Conservation (phyloP, 2,113 vertebrate species). For the Brachionichthys hirsutus region DNA sequence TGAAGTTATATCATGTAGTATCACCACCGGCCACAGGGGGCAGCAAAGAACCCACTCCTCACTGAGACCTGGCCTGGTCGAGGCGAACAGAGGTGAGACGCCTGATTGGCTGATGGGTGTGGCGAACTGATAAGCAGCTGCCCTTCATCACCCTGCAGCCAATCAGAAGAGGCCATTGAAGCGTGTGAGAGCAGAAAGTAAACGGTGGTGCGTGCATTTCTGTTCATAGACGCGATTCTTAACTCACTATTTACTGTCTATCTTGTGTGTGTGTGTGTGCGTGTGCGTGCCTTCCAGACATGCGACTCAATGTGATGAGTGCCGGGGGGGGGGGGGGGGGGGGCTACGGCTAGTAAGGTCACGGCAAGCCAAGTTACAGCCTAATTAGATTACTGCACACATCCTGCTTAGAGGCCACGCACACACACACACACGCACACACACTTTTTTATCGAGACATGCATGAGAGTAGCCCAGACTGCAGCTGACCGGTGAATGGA, state of each 20-base stretch:
- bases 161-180: too few species aligned
- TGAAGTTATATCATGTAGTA: too few species aligned
- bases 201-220: not conserved
- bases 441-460: constrained; percentile 11
- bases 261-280: constrained; percentile 20
- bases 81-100: too few species aligned
- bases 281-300: constrained; percentile 42
- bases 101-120: too few species aligned
- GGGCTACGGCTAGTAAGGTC: constrained; percentile 58
- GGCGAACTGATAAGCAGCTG: too few species aligned
- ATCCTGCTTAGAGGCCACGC: constrained; percentile 58
- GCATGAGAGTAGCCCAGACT: constrained; percentile 24
- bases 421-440: constrained; percentile 30
- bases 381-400: constrained; percentile 77
- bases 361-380: constrained; percentile 57
- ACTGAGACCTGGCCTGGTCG: not conserved
- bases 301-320: constrained; percentile 58
- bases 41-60: not conserved
- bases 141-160: too few species aligned
- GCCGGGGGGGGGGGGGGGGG: constrained; percentile 49
- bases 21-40: not conserved
- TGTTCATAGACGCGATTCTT: constrained; percentile 14
- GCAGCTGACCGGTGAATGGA: constrained; percentile 57
- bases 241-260: constrained; percentile 8
- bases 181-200: not conserved